These are phyloP conservation scores for Natator depressus DNA, from an alignment of 2,113 vertebrate genomes.

Conservation along the genomic window DNA sequence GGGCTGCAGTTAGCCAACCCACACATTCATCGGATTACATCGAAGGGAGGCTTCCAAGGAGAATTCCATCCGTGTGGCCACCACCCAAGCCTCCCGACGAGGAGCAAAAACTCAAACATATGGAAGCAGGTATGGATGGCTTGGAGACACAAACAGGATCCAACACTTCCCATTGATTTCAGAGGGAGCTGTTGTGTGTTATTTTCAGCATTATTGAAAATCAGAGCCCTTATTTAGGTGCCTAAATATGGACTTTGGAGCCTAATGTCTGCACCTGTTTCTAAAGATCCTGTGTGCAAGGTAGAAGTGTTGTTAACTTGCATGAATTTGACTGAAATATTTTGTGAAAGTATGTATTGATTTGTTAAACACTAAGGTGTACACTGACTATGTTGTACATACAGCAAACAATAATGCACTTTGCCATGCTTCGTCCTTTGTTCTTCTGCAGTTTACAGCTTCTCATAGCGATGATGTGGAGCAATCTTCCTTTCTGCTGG, in stretches of 20 bases:
- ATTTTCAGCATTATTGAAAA: neutral
- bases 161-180: neutral
- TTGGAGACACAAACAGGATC: neutral
- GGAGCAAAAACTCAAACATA: conserved; percentile 65
- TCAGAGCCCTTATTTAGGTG: neutral
- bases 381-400: neutral
- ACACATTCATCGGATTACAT: conserved; percentile 85
- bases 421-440: neutral
- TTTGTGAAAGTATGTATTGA: neutral
- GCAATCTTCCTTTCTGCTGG: conserved; percentile 16
- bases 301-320: neutral
- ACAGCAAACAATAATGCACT: neutral
- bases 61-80: conserved; percentile 79
- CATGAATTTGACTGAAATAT: neutral
- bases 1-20: conserved; percentile 94
- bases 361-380: neutral
- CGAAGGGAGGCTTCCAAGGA: conserved; percentile 85
- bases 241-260: neutral
- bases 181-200: neutral
- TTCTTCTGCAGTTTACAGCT: neutral
- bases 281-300: neutral
- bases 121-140: conserved; percentile 81
- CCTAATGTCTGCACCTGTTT: neutral
- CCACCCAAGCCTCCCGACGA: conserved; percentile 74
- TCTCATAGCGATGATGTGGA: neutral